phyloP scores from a whole-genome alignment of 2,888 invertebrate genomes.

The Macrosoma leucophasiata region DNA sequence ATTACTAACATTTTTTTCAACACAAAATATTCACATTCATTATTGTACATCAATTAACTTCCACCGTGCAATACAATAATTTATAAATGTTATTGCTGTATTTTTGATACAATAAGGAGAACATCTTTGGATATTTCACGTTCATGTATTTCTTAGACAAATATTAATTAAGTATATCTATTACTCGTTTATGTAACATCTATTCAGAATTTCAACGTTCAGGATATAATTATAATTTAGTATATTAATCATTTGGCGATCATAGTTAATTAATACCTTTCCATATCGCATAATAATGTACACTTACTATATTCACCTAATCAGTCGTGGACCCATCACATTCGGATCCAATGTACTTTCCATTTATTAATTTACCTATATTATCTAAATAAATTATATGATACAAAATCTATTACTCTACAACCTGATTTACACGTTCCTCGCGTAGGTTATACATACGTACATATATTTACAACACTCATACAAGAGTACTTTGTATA shows the following conservation, averaged over 20 bases:
- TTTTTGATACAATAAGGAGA: conserved; percentile 25
- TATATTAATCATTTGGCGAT: conserved; percentile 71
- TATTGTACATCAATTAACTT: conserved; percentile 64
- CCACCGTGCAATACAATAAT: conserved; percentile 47
- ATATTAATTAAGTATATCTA: conserved; percentile 30
- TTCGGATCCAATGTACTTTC: conserved; percentile 68
- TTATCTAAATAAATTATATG: conserved; percentile 72
- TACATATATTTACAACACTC: conserved; percentile 30
- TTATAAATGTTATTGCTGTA: conserved; percentile 29
- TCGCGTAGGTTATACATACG: conserved; percentile 25
- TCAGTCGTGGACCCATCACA: conserved; percentile 68
- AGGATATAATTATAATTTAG: conserved; percentile 46
- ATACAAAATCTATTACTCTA: conserved; percentile 69
- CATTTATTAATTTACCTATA: too few species aligned
- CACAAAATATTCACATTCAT: conserved; percentile 65
- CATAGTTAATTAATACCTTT: conserved; percentile 65
- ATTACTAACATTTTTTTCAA: conserved; percentile 54
- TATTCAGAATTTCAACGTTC: conserved; percentile 61
- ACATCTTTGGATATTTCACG: conserved; percentile 35
- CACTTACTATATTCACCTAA: conserved; percentile 71
- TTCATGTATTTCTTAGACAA: conserved; percentile 29
- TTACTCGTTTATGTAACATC: conserved; percentile 43
- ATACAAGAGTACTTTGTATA: conserved; percentile 19
- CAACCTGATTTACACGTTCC: conserved; percentile 41
- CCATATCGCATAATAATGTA: conserved; percentile 67